phyloP scores from a whole-genome alignment of 2,113 vertebrate genomes.

The Bungarus multicinctus region DNA sequence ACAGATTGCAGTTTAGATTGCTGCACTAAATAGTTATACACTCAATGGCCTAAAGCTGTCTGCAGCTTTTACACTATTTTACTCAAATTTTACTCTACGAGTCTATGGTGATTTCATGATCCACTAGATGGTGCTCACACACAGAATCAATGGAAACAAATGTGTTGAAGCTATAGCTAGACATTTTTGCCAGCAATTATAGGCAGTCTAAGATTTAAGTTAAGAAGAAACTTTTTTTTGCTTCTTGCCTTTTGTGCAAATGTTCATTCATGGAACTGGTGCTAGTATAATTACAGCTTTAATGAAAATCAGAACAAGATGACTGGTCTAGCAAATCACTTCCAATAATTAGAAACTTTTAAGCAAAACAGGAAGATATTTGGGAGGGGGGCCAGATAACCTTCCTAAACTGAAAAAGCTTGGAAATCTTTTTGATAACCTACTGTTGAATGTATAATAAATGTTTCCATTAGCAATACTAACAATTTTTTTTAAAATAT shows the following conservation, averaged over 20 bases:
- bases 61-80: background rate
- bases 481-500: background rate
- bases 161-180: background rate
- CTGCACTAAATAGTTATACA: background rate
- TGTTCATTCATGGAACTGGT: background rate
- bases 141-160: background rate
- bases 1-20: background rate
- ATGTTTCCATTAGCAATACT: background rate
- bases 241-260: background rate
- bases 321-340: no score
- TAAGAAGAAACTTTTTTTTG: background rate
- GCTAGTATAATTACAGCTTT: background rate
- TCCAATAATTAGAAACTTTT: background rate
- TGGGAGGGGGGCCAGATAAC: background rate
- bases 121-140: slow-evolving; percentile 6
- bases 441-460: background rate
- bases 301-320: background rate
- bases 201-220: background rate
- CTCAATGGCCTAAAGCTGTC: background rate
- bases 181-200: background rate
- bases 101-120: background rate
- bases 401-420: background rate
- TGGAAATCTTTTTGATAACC: background rate
- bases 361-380: background rate
- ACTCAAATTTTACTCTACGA: background rate